phyloP scores from a whole-genome alignment of 2,888 invertebrate genomes.

The Chromoteleia sp. region DNA sequence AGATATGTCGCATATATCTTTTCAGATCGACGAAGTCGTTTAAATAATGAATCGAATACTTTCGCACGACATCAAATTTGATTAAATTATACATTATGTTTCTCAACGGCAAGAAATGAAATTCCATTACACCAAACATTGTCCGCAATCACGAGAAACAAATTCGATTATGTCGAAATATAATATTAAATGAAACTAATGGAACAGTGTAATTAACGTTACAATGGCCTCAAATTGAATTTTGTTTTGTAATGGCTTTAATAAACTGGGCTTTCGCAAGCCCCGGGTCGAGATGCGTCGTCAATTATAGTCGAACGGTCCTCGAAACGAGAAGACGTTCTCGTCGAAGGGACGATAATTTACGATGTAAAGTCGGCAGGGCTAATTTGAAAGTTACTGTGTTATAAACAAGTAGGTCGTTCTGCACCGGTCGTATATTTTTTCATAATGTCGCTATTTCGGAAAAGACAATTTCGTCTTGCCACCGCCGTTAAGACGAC shows the following conservation, averaged over 20 bases:
- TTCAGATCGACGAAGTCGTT: no score
- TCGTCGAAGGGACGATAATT: constrained; percentile 4
- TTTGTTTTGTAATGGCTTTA: constrained; percentile 6
- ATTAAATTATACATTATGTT: no score
- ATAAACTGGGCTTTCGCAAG: constrained; percentile 8
- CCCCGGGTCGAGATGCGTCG: background rate
- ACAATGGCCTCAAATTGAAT: background rate
- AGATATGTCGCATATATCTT: no score
- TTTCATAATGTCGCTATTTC: constrained; percentile 20
- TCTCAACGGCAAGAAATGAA: no score
- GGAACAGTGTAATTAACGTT: constrained; percentile 6
- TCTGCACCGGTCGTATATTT: constrained; percentile 4
- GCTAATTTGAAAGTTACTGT: constrained; percentile 11
- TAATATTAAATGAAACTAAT: constrained; percentile 4
- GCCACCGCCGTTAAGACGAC: constrained; percentile 10
- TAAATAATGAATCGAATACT: no score
- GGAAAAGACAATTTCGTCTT: background rate
- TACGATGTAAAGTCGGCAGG: constrained; percentile 20
- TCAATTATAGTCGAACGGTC: background rate
- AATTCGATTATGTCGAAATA: constrained; percentile 11
- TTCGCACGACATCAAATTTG: constrained; percentile 3
- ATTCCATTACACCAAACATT: background rate
- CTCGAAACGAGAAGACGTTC: background rate
- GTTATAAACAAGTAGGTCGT: background rate
- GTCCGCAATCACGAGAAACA: constrained; percentile 3